Evolutionary conservation across 1,140 invertebrate species (phyloP), one percentile per base, ranked within the genome.

Genomic region (Platyscapa corneri): DNA sequence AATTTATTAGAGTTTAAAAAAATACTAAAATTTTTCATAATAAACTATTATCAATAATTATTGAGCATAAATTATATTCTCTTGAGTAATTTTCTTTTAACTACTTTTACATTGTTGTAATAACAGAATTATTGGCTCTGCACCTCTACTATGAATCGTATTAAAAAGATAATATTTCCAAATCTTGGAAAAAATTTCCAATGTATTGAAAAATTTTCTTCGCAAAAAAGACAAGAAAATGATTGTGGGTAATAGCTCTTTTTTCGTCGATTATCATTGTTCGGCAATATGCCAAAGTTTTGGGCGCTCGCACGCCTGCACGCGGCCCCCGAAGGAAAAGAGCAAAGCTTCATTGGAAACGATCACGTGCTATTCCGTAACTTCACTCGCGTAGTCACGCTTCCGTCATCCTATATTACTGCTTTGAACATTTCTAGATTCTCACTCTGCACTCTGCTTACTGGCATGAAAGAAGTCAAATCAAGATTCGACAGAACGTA

Each of bases 311-410:
- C 30, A 39, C 5, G 53, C n/a, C 34, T 27, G 3, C 8, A 27
- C 46, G 30, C 46, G 12, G 53, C 27, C 37, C 20, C 32, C 32
- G 70, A 20, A 60, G 76, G 53, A 83, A 83, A 65, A 83, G 82
- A 83, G 82, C 82, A 74, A 85, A 82, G 64, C 32, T 80, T 81
- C 84, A 81, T 84, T 84, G 78, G 79, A 87, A 84, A 83, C 79
- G 87, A 87, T 89, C 88, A 88, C 86, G 81, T 83, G 81, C 72
- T 75, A n/a, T n/a, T n/a, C 23, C 27, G 82, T 76, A 86, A 86
- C 85, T 74, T 79, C 42, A 34, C 34, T n/a, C 32, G n/a, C 42
- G 42, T 46, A 72, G 34, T 14, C 32, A 12, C 18, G 80, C 64
- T 32, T 27, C 72, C 39, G 30, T 75, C 60, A 37, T 67, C 7